These are phyloP conservation scores for Astyanax mexicanus DNA, from an alignment of 2,797 vertebrate species.

Conservation along the genomic window DNA sequence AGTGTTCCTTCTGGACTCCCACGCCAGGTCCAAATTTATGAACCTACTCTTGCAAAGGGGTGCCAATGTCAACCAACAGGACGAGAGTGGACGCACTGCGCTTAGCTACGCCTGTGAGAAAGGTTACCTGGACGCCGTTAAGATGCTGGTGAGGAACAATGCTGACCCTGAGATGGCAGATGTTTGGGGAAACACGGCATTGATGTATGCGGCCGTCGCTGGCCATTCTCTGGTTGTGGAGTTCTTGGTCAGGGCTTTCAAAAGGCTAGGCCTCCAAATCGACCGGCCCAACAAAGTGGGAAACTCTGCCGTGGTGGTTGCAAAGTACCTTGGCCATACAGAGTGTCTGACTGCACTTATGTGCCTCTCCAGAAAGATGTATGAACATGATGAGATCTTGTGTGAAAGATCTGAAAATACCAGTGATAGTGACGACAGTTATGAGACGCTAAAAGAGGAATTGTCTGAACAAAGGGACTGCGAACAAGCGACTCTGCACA, in stretches of 20 bases:
- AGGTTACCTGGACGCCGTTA: constrained; percentile 73
- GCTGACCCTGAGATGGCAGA: constrained; percentile 76
- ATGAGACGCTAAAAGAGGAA: constrained; percentile 42
- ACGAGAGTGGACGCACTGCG: constrained; percentile 71
- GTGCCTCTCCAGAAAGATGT: constrained; percentile 52
- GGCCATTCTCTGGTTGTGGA: constrained; percentile 70
- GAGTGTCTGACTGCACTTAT: constrained; percentile 72
- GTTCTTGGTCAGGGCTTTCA: constrained; percentile 80
- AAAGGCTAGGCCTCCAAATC: constrained; percentile 76
- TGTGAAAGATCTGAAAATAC: constrained; percentile 17
- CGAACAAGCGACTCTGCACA: constrained; percentile 13
- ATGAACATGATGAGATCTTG: constrained; percentile 25
- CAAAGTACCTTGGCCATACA: constrained; percentile 73
- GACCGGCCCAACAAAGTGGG: constrained; percentile 76
- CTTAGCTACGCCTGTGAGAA: constrained; percentile 77
- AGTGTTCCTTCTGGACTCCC: constrained; percentile 66
- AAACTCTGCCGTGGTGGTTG: constrained; percentile 74
- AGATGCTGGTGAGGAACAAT: constrained; percentile 73
- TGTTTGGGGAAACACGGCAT: constrained; percentile 73
- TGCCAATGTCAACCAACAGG: constrained; percentile 71
- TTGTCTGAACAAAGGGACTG: constrained; percentile 39
- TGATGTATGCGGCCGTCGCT: constrained; percentile 74
- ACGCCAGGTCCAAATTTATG: constrained; percentile 67
- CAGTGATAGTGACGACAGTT: not conserved
- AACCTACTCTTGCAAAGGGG: constrained; percentile 76